phyloP scores from a whole-genome alignment of 2,113 vertebrate genomes.

The Isurus oxyrinchus region DNA sequence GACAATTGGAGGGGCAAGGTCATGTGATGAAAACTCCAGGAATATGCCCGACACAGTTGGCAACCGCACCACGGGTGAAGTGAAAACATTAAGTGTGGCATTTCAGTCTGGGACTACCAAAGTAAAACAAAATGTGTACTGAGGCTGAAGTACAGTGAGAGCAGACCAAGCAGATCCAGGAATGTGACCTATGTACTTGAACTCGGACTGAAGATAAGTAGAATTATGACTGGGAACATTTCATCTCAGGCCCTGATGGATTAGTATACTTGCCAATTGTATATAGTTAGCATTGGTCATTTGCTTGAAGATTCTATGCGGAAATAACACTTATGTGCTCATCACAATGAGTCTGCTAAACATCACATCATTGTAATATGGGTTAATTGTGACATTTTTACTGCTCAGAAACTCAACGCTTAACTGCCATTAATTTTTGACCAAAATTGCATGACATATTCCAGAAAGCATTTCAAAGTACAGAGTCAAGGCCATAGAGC shows the following conservation, averaged over 20 bases:
- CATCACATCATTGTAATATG: background rate
- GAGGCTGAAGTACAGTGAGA: background rate
- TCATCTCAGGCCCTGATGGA: background rate
- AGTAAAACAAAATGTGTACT: background rate
- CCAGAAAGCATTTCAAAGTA: background rate
- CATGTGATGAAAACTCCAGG: background rate
- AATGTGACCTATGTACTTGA: background rate
- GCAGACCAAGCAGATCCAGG: background rate
- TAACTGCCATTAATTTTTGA: slow-evolving; percentile 20
- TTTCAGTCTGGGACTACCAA: background rate
- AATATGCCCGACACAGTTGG: background rate
- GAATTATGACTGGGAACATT: background rate
- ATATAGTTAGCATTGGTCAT: background rate
- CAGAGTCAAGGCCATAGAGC: background rate
- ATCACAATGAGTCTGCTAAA: background rate
- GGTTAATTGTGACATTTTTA: slow-evolving; percentile 12
- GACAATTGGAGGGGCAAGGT: background rate
- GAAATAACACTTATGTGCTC: background rate
- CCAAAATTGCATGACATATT: slow-evolving; percentile 19
- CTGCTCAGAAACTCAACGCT: slow-evolving; percentile 20
- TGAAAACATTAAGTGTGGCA: background rate
- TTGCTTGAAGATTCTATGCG: background rate
- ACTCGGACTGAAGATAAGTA: background rate
- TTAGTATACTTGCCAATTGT: background rate
- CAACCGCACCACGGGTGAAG: background rate